Base-by-base conservation (phyloP, 2,797 vertebrate species). In the Catharus ustulatus region DNA sequence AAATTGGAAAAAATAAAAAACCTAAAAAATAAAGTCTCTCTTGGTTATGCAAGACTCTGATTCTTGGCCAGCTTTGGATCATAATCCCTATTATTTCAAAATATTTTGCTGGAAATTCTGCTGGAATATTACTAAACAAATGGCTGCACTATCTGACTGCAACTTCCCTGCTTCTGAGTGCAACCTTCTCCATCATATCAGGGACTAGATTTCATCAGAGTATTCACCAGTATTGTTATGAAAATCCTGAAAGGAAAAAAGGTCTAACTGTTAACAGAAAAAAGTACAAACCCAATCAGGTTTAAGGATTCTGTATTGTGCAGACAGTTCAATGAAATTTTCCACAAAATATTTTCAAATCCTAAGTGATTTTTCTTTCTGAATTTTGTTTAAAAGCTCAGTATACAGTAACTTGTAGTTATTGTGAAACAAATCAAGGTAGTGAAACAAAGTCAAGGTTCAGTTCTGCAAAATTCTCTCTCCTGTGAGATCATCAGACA, bases 81-180 rank as follows among this genome's bases (percentile, higher is more conserved):
- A 54, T 76, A 89, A 89, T 76, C 51, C 23, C 34, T 79, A 89
- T 79, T 89, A 89, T 79, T 95, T 84, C 74, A 95, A 89, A 96
- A 92, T 79, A 89, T 38, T 40, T 73, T 66, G 45, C 34, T 96
- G 88, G 85, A 94, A 91, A 89, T 45, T 61, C 89, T 80, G 32
- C 40, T 82, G 61, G 32, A 87, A 61, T 68, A 34, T 38, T 89
- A 69, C 45, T 90, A 71, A 94, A 90, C 15, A 84, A 88, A 87
- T 36, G 91, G 30, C 34, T 94, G 26, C 32, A 72, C 7, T 46
- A 30, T 51, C 59, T 20, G 61, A 49, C 73, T 85, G 13, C 29
- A 93, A n/a, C 15, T 83, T 92, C 13, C 21, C 15, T 83, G 45
- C 11, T 87, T 89, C 72, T 34, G 13, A 55, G 10, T 76, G 29